A percentile compares a stretch with the other conserved stretches of the same genome.
These are phyloP conservation scores for Macroglossus sobrinus DNA, from an alignment of 2,113 vertebrate genomes.

Conservation along the genomic window DNA sequence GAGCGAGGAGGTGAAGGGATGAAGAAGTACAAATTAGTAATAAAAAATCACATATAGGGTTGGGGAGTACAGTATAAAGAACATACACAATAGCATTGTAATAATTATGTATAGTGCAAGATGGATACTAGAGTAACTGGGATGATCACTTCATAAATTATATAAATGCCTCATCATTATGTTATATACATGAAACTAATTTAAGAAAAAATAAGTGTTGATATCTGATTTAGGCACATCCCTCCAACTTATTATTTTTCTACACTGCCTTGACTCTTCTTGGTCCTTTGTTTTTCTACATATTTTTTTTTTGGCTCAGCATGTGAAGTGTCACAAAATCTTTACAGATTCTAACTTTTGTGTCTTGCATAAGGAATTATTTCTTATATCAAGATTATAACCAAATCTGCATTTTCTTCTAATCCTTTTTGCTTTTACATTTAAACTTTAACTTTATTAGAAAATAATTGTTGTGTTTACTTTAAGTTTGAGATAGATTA, in stretches of 20 bases:
- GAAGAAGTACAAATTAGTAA: too few relatives aligned
- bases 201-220: not conserved
- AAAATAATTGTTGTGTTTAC: not conserved
- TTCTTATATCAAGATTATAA: not conserved
- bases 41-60: too few relatives aligned
- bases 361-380: not conserved
- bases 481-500: not conserved
- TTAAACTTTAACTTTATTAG: not conserved
- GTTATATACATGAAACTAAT: too few relatives aligned
- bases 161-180: too few relatives aligned
- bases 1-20: too few relatives aligned
- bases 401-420: not conserved
- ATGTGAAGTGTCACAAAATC: not conserved
- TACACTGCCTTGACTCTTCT: not conserved
- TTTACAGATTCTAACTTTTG: not conserved
- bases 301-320: not conserved
- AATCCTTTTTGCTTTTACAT: not conserved
- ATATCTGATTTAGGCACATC: not conserved
- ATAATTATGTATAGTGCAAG: too few relatives aligned
- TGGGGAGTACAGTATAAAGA: too few relatives aligned
- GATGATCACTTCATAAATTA: too few relatives aligned
- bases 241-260: not conserved
- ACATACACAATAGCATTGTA: too few relatives aligned
- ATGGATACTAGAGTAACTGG: too few relatives aligned
- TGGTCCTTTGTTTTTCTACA: not conserved